phyloP scores from a whole-genome alignment of 1,140 invertebrate species.

The Plectrocnemia conspersa region DNA sequence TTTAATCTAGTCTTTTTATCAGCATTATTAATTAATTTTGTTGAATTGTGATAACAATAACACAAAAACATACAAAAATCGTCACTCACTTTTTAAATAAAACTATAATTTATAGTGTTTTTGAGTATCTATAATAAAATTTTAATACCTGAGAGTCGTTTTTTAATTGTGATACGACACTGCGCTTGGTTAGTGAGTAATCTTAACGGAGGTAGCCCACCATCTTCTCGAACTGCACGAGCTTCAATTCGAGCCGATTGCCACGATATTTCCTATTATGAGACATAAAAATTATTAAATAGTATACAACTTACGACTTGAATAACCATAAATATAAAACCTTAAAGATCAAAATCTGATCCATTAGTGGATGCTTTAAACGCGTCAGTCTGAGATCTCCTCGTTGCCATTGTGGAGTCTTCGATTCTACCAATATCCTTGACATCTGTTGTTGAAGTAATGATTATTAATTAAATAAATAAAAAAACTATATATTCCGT shows the following conservation, averaged over 20 bases:
- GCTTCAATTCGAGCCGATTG: conserved; percentile 94
- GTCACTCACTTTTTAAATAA: too few relatives aligned
- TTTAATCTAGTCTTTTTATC: too few relatives aligned
- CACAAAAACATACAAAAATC: too few relatives aligned
- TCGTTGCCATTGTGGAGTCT: conserved; percentile 82
- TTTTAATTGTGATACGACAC: conserved; percentile 95
- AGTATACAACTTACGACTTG: background rate
- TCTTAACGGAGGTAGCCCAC: conserved; percentile 81
- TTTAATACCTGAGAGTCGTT: conserved; percentile 73
- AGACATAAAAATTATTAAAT: conserved; percentile 2
- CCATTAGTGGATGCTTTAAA: conserved; percentile 81
- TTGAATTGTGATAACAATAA: too few relatives aligned
- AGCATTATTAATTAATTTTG: too few relatives aligned
- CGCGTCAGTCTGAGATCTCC: conserved; percentile 82
- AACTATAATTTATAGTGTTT: too few relatives aligned
- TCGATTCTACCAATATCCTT: conserved; percentile 86
- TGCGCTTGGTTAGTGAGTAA: conserved; percentile 92
- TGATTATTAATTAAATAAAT: too few relatives aligned
- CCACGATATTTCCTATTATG: conserved; percentile 80
- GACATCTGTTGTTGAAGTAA: conserved; percentile 84
- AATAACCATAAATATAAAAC: conserved; percentile 22
- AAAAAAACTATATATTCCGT: background rate
- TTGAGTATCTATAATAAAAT: too few relatives aligned
- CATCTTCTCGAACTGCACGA: conserved; percentile 72
- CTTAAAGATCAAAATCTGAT: conserved; percentile 94